phyloP scores from a whole-genome alignment of 2,888 invertebrate genomes.

The Dasypolia templi region DNA sequence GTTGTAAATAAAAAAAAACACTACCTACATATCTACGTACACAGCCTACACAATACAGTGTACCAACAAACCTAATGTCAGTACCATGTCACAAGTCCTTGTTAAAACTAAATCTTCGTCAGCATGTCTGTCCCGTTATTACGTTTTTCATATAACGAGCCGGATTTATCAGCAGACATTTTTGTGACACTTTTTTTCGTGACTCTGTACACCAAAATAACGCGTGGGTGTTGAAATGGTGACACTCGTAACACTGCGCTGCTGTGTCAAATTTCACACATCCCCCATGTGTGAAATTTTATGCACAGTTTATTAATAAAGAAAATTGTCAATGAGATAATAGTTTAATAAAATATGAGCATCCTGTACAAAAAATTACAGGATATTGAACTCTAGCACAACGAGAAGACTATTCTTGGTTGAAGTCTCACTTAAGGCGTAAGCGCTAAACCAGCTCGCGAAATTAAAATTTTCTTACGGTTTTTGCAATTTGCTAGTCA shows the following conservation, averaged over 20 bases:
- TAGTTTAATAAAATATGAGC: not conserved
- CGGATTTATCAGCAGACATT: slow-evolving; percentile 18
- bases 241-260: not conserved
- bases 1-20: no score
- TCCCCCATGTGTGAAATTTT: slow-evolving; percentile 1
- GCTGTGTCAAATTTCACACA: no score
- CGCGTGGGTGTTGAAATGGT: not conserved
- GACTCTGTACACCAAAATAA: slow-evolving; percentile 4
- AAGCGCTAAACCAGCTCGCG: no score
- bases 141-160: slow-evolving; percentile 43
- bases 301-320: not conserved
- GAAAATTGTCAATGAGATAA: not conserved
- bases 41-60: slow-evolving; percentile 4
- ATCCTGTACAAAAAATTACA: no score
- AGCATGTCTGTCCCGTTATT: slow-evolving; percentile 22
- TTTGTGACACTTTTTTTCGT: slow-evolving; percentile 31
- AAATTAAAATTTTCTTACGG: no score
- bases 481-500: no score
- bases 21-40: no score
- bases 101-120: slow-evolving; percentile 50
- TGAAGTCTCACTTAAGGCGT: no score
- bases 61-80: slow-evolving; percentile 21
- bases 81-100: slow-evolving; percentile 27
- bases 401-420: no score
- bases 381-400: no score